These are phyloP conservation scores for Arctia plantaginis DNA, from an alignment of 2,888 invertebrate genomes.

Conservation along the genomic window DNA sequence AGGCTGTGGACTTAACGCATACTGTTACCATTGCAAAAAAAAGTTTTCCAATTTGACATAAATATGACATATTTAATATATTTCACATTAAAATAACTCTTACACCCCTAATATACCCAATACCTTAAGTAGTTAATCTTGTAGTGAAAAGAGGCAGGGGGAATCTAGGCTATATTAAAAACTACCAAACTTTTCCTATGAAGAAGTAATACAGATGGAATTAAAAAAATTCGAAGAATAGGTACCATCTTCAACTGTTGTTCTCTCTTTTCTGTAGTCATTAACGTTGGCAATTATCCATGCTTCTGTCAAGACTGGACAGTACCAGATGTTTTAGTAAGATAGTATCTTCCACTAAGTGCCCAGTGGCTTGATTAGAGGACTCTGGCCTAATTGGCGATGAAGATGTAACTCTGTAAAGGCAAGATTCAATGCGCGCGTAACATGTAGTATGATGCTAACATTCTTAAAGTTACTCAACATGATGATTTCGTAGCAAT, in stretches of 20 bases:
- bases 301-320: constrained; percentile 3
- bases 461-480: background rate
- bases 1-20: background rate
- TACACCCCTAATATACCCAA: too few species aligned
- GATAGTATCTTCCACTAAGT: constrained; percentile 2
- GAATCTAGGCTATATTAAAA: too few species aligned
- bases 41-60: background rate
- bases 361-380: constrained; percentile 13
- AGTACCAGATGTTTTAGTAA: constrained; percentile 13
- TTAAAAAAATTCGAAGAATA: background rate
- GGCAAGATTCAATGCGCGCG: constrained; percentile 19
- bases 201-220: too few species aligned
- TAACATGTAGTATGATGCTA: background rate
- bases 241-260: background rate
- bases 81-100: too few species aligned
- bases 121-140: too few species aligned
- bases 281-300: constrained; percentile 13
- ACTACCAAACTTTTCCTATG: background rate
- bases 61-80: too few species aligned
- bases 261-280: background rate
- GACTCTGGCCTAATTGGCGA: constrained; percentile 25
- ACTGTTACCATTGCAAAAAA: background rate
- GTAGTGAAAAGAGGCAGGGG: too few species aligned
- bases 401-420: constrained; percentile 21
- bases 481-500: too few species aligned